Conservation (phyloP, 2,797 vertebrate species). For the Phoeniculus purpureus region DNA sequence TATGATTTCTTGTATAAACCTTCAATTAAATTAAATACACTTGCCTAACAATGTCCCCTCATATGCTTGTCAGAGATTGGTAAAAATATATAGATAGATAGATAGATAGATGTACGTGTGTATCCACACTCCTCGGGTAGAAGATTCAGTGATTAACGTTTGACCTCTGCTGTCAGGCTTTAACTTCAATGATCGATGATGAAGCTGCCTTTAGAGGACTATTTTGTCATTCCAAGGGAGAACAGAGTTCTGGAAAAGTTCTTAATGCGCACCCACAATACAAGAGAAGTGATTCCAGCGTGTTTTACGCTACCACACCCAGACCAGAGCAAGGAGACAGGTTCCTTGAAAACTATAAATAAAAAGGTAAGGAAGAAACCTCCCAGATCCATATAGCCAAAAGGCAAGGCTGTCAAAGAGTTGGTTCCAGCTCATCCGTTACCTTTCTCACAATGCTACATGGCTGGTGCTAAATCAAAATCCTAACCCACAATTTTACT, state of each 20-base stretch:
- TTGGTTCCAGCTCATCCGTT: constrained; percentile 22
- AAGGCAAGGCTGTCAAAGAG: constrained; percentile 18
- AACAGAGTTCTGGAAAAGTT: constrained; percentile 42
- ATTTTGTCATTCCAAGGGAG: constrained; percentile 40
- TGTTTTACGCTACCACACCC: constrained; percentile 21
- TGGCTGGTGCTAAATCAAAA: constrained; percentile 15
- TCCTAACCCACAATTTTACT: neutral
- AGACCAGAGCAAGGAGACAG: neutral
- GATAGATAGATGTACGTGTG: constrained; percentile 74
- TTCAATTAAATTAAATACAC: constrained; percentile 68
- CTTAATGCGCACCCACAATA: constrained; percentile 24
- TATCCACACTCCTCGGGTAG: constrained; percentile 51
- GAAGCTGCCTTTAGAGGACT: neutral
- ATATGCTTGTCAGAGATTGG: constrained; percentile 59
- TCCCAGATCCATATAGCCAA: constrained; percentile 42
- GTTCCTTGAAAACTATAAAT: neutral
- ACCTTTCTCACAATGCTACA: constrained; percentile 46
- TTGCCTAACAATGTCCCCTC: constrained; percentile 59
- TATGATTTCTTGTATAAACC: constrained; percentile 67
- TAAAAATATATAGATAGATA: constrained; percentile 72
- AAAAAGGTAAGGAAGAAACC: constrained; percentile 31
- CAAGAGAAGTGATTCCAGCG: constrained; percentile 20
- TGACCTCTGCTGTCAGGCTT: constrained; percentile 41
- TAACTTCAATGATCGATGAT: constrained; percentile 33
- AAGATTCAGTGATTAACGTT: constrained; percentile 54